Percentiles rank a stretch among this genome's conserved stretches.
phyloP scores from a whole-genome alignment of 2,888 invertebrate species.

The Lypha dubia region DNA sequence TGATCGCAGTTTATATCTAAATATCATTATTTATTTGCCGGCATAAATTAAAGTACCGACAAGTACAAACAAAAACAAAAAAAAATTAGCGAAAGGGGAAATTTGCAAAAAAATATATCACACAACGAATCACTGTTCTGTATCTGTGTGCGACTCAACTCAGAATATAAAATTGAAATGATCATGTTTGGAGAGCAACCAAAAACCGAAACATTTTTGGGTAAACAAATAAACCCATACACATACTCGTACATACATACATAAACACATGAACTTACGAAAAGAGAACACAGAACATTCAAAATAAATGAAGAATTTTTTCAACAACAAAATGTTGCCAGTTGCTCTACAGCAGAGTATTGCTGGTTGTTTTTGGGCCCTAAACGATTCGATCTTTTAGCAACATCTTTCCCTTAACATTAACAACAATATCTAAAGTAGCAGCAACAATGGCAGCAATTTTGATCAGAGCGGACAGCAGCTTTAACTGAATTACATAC shows the following conservation, averaged over 20 bases:
- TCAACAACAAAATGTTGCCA: constrained; percentile 42
- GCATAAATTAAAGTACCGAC: not conserved
- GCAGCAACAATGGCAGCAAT: constrained; percentile 24
- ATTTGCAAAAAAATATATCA: constrained; percentile 25
- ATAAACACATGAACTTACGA: not conserved
- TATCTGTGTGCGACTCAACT: constrained; percentile 4
- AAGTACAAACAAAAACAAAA: not conserved
- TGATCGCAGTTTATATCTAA: not conserved
- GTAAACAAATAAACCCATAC: constrained; percentile 4
- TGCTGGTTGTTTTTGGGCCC: not conserved
- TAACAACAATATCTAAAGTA: constrained; percentile 4
- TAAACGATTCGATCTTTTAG: constrained; percentile 40
- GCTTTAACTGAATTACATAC: constrained; percentile 67
- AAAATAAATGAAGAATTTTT: constrained; percentile 26
- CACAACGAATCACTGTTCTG: constrained; percentile 16
- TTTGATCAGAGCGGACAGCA: constrained; percentile 10
- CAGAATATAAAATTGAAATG: constrained; percentile 33
- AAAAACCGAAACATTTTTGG: constrained; percentile 39
- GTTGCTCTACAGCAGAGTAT: constrained; percentile 14
- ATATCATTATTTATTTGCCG: not conserved
- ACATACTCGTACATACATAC: constrained; percentile 9
- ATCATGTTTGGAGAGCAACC: constrained; percentile 31
- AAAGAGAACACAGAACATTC: constrained; percentile 46
- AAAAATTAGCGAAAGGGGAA: constrained; percentile 34
- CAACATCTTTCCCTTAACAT: constrained; percentile 57